A percentile compares a stretch with the other conserved stretches of the same genome.
Conservation (phyloP, 2,113 vertebrate species). For the Piprites chloris region DNA sequence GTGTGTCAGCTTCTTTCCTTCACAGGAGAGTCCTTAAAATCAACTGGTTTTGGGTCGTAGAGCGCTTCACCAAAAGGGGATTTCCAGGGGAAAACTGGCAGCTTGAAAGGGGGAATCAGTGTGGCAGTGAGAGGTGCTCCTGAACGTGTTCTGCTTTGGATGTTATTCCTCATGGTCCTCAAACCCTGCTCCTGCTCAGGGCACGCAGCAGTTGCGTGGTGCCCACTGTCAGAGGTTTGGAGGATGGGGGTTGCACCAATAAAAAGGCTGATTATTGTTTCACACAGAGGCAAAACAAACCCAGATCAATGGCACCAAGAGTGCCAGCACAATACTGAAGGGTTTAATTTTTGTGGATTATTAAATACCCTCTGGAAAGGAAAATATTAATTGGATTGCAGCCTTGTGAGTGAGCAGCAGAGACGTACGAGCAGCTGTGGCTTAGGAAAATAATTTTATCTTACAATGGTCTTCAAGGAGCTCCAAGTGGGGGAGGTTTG, state of each 20-base stretch:
- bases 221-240: not conserved
- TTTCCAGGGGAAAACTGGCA: not conserved
- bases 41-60: not conserved
- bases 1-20: not conserved
- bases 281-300: not conserved
- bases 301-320: not conserved
- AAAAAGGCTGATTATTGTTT: not conserved
- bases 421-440: not conserved
- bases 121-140: not conserved
- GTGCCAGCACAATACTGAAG: not conserved
- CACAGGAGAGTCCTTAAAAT: not conserved
- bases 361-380: conserved; percentile 54
- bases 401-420: not conserved
- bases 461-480: not conserved
- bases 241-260: not conserved
- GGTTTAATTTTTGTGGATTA: conserved; percentile 52
- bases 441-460: not conserved
- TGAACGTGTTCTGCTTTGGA: fast-evolving
- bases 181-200: fast-evolving
- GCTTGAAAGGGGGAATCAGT: not conserved
- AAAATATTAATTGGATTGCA: conserved; percentile 55
- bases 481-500: not conserved
- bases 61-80: not conserved
- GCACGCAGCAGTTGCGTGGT: fast-evolving
- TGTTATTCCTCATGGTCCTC: not conserved